Percentiles rank a stretch among this genome's conserved stretches.
Conservation (phyloP, 1,140 invertebrate species). For the Polypedilum pembai region DNA sequence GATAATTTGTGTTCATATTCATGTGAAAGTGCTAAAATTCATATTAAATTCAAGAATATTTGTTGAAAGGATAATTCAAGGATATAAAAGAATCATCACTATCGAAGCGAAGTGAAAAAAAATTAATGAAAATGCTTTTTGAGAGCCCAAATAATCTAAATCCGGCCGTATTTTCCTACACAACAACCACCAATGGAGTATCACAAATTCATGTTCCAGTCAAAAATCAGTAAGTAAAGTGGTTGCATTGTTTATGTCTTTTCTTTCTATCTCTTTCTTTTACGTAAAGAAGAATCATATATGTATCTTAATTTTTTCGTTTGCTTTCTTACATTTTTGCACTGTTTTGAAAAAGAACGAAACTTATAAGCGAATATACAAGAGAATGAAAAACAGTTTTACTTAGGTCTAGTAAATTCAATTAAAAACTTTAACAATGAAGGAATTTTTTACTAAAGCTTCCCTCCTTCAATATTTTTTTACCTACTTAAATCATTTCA, state of each 20-base stretch:
- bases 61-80: slow-evolving; percentile 18
- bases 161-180: slow-evolving; percentile 21
- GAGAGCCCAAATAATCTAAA: not conserved
- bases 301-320: not conserved
- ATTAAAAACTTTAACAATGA: no score
- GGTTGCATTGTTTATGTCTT: slow-evolving; percentile 20
- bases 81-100: not conserved
- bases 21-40: not conserved
- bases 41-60: not conserved
- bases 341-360: not conserved
- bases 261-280: not conserved
- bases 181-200: slow-evolving; percentile 14
- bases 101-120: not conserved
- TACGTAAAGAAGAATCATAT: not conserved
- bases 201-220: slow-evolving; percentile 15
- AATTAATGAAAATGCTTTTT: slow-evolving; percentile 16
- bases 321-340: not conserved
- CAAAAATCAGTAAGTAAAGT: slow-evolving; percentile 7
- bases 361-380: not conserved
- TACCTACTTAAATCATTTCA: no score
- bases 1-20: slow-evolving; percentile 5
- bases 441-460: no score
- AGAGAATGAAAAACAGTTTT: not conserved
- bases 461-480: no score
- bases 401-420: not conserved